Evolutionary conservation across 2,888 invertebrate species (phyloP).

Genomic region (Pollenia angustigena): DNA sequence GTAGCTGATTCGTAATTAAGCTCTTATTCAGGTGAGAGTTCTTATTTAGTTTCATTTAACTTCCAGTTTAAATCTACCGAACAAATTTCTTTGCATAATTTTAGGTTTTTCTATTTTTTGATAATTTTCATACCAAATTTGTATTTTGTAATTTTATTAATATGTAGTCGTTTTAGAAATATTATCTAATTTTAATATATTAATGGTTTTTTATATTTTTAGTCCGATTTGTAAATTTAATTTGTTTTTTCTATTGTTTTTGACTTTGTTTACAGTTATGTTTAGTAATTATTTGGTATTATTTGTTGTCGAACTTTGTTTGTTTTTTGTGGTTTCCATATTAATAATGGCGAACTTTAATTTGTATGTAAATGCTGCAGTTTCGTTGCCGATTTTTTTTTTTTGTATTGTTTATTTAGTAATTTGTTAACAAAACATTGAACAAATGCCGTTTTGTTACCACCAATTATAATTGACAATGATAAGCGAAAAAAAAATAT

Average conservation of each 20-base stretch:
- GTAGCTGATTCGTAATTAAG: too few species aligned
- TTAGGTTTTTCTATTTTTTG: too few species aligned
- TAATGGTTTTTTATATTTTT: background rate
- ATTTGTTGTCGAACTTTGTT: conserved; percentile 17
- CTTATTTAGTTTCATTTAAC: too few species aligned
- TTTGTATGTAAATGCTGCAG: background rate
- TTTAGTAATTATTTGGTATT: conserved; percentile 50
- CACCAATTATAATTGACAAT: conserved; percentile 50
- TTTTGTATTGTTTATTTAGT: conserved; percentile 15
- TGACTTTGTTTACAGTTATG: conserved; percentile 38
- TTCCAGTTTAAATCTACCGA: too few species aligned
- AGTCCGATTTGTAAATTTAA: background rate
- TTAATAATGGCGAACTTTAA: conserved; percentile 21
- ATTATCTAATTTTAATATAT: background rate
- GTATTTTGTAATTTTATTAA: too few species aligned
- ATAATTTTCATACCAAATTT: too few species aligned
- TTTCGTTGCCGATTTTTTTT: conserved; percentile 22
- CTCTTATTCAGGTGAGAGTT: too few species aligned
- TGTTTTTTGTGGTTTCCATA: conserved; percentile 41
- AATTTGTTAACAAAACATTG: conserved; percentile 61
- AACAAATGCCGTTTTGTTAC: conserved; percentile 21
- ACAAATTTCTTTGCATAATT: too few species aligned
- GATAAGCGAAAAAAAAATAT: conserved; percentile 31
- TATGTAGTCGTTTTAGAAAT: too few species aligned
- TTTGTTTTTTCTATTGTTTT: background rate